Conservation (phyloP, 1,140 invertebrate genomes). For the Nautilus pompilius region DNA sequence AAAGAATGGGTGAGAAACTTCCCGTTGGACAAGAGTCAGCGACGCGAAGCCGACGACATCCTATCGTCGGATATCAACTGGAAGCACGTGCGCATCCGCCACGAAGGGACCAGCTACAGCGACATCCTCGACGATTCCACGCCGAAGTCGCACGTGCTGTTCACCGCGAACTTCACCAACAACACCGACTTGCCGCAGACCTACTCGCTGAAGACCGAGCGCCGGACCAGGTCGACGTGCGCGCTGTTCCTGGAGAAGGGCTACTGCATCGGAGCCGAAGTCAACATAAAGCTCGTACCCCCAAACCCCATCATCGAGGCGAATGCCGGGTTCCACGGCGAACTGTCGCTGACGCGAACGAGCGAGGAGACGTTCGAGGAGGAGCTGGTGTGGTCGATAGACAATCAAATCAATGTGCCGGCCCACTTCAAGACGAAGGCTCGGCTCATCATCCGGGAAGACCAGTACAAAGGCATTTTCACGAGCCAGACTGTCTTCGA, state of each 20-base stretch:
- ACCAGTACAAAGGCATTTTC: constrained; percentile 56
- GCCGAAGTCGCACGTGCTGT: constrained; percentile 39
- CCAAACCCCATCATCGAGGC: constrained; percentile 56
- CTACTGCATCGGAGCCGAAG: constrained; percentile 30
- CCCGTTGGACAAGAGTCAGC: constrained; percentile 29
- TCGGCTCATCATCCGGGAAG: constrained; percentile 57
- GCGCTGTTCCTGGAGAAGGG: constrained; percentile 29
- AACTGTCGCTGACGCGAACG: constrained; percentile 53
- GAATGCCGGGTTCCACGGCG: constrained; percentile 58
- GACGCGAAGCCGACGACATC: constrained; percentile 38
- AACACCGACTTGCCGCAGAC: constrained; percentile 36
- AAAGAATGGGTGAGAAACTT: constrained; percentile 27
- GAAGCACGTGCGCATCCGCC: constrained; percentile 25
- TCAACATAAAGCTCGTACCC: constrained; percentile 33
- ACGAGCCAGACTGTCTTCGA: constrained; percentile 49
- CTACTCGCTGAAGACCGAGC: constrained; percentile 40
- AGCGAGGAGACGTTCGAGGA: constrained; percentile 55
- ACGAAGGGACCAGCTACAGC: constrained; percentile 34
- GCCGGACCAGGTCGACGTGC: constrained; percentile 42
- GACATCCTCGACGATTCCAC: constrained; percentile 22
- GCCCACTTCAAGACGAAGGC: constrained; percentile 53
- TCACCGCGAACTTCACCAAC: constrained; percentile 42
- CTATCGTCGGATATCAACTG: constrained; percentile 33
- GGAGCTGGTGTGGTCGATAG: constrained; percentile 57
- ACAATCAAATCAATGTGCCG: constrained; percentile 57